phyloP scores from a whole-genome alignment of 1,140 invertebrate species.

The Drosophila ogumai region DNA sequence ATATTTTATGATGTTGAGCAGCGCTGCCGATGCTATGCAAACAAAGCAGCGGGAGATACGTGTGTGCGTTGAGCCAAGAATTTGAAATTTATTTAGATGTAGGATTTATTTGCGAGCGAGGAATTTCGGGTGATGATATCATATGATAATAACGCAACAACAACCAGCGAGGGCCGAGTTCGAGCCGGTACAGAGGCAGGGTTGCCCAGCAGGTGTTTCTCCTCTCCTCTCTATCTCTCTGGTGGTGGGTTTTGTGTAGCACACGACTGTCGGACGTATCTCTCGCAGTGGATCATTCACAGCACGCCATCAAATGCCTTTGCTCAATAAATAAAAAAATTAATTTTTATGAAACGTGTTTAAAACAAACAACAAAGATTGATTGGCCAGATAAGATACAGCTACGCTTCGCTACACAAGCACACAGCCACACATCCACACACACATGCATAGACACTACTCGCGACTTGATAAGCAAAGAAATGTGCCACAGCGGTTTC shows the following conservation, averaged over 20 bases:
- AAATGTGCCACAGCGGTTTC: slow-evolving; percentile 72
- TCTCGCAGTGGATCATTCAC: slow-evolving; percentile 48
- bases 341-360: slow-evolving; percentile 84
- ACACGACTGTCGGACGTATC: slow-evolving; percentile 41
- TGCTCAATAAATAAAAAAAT: slow-evolving; percentile 82
- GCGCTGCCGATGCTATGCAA: slow-evolving; percentile 68
- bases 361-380: slow-evolving; percentile 82
- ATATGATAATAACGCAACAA: slow-evolving; percentile 78
- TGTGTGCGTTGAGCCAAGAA: slow-evolving; percentile 58
- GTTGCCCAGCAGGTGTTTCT: slow-evolving; percentile 74
- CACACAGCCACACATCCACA: slow-evolving; percentile 26
- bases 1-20: slow-evolving; percentile 79
- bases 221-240: slow-evolving; percentile 1
- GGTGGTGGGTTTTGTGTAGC: slow-evolving; percentile 56
- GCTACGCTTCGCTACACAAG: slow-evolving; percentile 59
- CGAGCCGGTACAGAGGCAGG: slow-evolving; percentile 21
- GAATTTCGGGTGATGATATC: slow-evolving; percentile 83
- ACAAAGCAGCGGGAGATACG: slow-evolving; percentile 72
- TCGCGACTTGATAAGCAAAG: slow-evolving; percentile 62
- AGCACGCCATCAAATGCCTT: slow-evolving; percentile 80
- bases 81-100: slow-evolving; percentile 80
- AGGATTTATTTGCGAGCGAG: slow-evolving; percentile 82
- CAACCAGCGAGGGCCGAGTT: slow-evolving; percentile 35
- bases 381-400: slow-evolving; percentile 81
- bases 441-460: too few relatives aligned